Base-by-base conservation (phyloP, 2,113 vertebrate genomes). In the Miniopterus natalensis region DNA sequence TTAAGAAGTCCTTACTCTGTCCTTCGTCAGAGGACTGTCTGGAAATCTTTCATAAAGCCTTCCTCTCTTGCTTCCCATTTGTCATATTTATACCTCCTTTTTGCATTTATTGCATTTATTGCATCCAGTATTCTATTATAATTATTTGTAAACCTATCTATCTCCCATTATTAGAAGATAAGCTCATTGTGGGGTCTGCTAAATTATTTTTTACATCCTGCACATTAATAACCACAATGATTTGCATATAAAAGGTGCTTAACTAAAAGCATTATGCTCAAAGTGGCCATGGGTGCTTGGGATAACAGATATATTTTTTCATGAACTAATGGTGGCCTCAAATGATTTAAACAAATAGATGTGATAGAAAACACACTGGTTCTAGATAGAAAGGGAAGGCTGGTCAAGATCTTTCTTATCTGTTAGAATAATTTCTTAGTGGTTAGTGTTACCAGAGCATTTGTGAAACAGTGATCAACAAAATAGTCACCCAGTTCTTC, bases 191-290 rank as follows among this genome's bases (percentile, higher is more conserved):
- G 83, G 47, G 53, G 77, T 31, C 51, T 88, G n/a, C 71, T 86
- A 65, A 94, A 90, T 29, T 79, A 61, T 66, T 80, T 94, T 91
- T 71, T 31, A 36, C 40, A 84, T 81, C 23, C 25, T 88, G 27
- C 53, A 63, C 20, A 71, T 88, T 90, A 85, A 83, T 51, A 92
- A 70, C 17, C 49, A 70, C 27, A 86, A 25, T 68, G 5, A 51
- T 21, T 84, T 88, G 51, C 53, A 47, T 77, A 11, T 55, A 96
- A 70, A 59, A 92, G 36, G 57, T 94, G 36, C 31, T 87, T 85
- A 94, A 59, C 75, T 95, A 94, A 86, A 90, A 73, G 65, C 40
- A 92, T 53, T 78, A 42, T 66, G 73, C 85, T 59, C 63, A 29
- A 53, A 78, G 73, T 53, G 29, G 20, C 61, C 85, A 71, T 47